Percentiles rank a stretch among this genome's conserved stretches.
Evolutionary conservation across 2,888 invertebrate genomes (phyloP).

Genomic region (Neuroscelio doddi): DNA sequence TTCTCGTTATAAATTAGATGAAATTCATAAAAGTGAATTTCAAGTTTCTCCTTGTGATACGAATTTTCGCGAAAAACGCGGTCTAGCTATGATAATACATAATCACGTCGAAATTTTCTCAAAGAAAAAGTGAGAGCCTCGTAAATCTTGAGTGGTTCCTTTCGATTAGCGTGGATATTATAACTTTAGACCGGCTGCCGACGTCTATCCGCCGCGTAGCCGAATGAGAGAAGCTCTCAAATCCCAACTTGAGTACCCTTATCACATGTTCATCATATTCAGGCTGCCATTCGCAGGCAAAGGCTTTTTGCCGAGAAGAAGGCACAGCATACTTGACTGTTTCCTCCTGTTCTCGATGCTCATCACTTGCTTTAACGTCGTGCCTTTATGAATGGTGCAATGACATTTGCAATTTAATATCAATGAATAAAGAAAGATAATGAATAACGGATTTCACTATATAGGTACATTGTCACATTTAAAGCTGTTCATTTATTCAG

Average conservation of each 20-base stretch:
- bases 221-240: neutral
- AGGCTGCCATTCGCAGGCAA: constrained; percentile 31
- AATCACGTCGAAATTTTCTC: no score
- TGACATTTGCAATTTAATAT: constrained; percentile 2
- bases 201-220: constrained; percentile 1
- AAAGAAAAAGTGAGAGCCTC: neutral
- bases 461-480: no score
- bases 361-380: neutral
- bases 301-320: constrained; percentile 1
- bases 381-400: neutral
- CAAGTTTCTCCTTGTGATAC: no score
- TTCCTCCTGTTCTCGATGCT: neutral
- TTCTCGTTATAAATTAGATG: no score
- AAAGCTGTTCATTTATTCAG: no score
- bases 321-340: constrained; percentile 5
- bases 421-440: neutral
- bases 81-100: no score
- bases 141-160: constrained; percentile 2
- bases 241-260: constrained; percentile 23
- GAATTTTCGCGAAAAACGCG: no score
- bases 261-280: constrained; percentile 36
- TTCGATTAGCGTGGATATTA: constrained; percentile 5
- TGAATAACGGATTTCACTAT: no score
- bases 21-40: no score
- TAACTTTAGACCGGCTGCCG: neutral